Base-by-base conservation (phyloP, 2,888 invertebrate genomes). In the Dione juno region DNA sequence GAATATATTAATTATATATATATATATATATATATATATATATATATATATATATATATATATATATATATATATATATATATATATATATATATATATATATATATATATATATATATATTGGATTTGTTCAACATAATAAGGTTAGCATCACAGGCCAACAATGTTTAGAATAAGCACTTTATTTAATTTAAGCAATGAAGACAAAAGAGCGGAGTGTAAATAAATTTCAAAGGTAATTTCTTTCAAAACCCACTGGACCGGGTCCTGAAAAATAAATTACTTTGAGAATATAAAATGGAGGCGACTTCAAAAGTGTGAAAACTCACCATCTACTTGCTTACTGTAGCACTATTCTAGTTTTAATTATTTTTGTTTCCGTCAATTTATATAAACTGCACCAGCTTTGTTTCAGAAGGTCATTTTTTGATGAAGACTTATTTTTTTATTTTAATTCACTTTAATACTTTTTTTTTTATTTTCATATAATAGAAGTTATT, bases 231-330 rank as follows among this genome's bases (percentile, higher is more conserved):
- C 53, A 66, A 54, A 66, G 66, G 53, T 66, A 66, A 66, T 66
- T 66, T 66, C 21, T 66, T 35, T 54, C 66, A 66, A 66, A 66
- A 53, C 53, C 21, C 53, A 37, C 41, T 43, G 53, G 64, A 40
- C 19, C 19, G 37, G 40, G 14, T 50, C 19, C 50, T 67, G 73
- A 72, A 64, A 69, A 76, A 76, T 74, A 70, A 75, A 76, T 75
- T 70, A 75, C 61, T 65, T 48, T 21, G 50, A 41, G 57, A 69
- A 72, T 72, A 61, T 58, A 69, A 61, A 67, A 67, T 72, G 64
- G 41, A 64, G 28, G 64, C 54, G 37, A 64, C 50, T 48, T 64
- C 50, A 64, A 50, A 50, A 37, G 48, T 64, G 64, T 13, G 48
- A 64, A 50, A 50, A 64, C 64, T 64, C 48, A 64, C 37, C 61